phyloP scores from a whole-genome alignment of 2,113 vertebrate species.

The Chaenogobius annularis region DNA sequence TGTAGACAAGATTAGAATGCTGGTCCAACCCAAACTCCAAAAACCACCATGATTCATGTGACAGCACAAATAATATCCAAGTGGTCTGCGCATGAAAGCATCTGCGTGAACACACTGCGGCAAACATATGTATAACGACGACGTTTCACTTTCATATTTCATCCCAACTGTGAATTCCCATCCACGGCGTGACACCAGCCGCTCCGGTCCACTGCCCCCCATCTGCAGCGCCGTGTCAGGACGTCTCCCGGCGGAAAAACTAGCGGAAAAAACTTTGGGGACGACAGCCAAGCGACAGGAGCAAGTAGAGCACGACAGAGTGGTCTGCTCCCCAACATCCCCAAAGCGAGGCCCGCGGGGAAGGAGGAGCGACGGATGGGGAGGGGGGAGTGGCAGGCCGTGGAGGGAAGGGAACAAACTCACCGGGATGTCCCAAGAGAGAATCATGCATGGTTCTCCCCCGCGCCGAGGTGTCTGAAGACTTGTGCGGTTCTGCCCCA shows the following conservation, averaged over 20 bases:
- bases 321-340: constrained; percentile 62
- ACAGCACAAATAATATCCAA: constrained; percentile 24
- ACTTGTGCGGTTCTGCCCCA: constrained; percentile 59
- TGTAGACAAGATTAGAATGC: not conserved
- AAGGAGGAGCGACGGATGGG: not conserved
- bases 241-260: constrained; percentile 69
- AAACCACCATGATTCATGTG: constrained; percentile 35
- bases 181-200: constrained; percentile 70
- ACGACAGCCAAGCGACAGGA: constrained; percentile 66
- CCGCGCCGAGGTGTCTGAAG: constrained; percentile 30
- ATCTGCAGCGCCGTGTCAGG: constrained; percentile 75
- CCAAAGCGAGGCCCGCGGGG: constrained; percentile 28
- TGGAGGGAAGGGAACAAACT: constrained; percentile 32
- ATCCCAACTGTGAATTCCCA: constrained; percentile 73
- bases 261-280: constrained; percentile 53
- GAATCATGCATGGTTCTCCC: constrained; percentile 32
- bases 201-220: constrained; percentile 72
- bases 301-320: constrained; percentile 78
- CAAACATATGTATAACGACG: constrained; percentile 68
- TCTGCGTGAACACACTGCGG: constrained; percentile 62
- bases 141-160: constrained; percentile 73
- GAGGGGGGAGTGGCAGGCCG: constrained; percentile 43
- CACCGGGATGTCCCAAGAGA: constrained; percentile 45
- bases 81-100: constrained; percentile 44
- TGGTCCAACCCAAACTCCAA: not conserved